phyloP scores from a whole-genome alignment of 2,113 vertebrate genomes.

The Psephotus haematonotus region DNA sequence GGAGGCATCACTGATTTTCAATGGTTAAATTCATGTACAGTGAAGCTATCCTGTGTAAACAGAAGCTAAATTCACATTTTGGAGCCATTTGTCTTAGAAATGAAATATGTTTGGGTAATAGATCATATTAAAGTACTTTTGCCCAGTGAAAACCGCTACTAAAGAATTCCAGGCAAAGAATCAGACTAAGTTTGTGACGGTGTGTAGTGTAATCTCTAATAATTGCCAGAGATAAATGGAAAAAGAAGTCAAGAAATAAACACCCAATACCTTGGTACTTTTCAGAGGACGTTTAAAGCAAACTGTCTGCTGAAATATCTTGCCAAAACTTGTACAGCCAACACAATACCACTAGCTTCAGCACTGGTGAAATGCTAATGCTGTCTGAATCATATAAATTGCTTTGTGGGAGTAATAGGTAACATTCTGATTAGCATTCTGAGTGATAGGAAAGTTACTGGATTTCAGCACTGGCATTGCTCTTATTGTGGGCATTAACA shows the following conservation, averaged over 20 bases:
- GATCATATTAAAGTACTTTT: not conserved
- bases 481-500: not conserved
- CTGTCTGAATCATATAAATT: conserved; percentile 7
- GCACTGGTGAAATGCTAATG: not conserved
- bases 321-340: conserved; percentile 4
- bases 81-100: not conserved
- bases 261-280: not conserved
- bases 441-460: not conserved
- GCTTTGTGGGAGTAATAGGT: not conserved
- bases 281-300: not conserved
- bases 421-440: not conserved
- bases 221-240: not conserved
- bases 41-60: not conserved
- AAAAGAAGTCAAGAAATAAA: not conserved
- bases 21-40: not conserved
- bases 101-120: not conserved
- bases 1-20: not conserved
- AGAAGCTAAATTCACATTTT: not conserved
- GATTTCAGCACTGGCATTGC: not conserved
- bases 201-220: not conserved
- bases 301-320: not conserved
- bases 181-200: not conserved
- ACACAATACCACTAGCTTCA: not conserved
- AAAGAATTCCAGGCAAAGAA: not conserved
- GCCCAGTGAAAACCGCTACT: not conserved